Evolutionary conservation across 2,888 invertebrate species (phyloP).

Genomic region (Muscina levida): DNA sequence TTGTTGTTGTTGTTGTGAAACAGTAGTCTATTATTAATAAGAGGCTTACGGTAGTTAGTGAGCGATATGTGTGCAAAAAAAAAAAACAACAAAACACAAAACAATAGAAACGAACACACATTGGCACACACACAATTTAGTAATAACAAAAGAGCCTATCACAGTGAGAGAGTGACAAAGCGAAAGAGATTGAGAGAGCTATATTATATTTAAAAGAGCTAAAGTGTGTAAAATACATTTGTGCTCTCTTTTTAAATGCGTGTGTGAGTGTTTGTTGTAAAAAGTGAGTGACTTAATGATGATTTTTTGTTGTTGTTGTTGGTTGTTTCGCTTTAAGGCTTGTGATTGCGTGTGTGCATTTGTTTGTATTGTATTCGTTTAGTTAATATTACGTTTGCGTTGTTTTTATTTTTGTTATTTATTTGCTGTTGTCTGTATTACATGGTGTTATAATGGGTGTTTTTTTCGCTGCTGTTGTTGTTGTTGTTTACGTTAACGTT

Average conservation of each 20-base stretch:
- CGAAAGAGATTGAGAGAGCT: background rate
- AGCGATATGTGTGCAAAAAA: conserved; percentile 9
- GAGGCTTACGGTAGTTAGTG: conserved; percentile 31
- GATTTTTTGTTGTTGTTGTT: conserved; percentile 38
- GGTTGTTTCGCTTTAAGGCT: conserved; percentile 6
- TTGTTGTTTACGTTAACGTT: conserved; percentile 39
- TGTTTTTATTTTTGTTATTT: conserved; percentile 34
- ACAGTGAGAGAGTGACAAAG: conserved; percentile 12
- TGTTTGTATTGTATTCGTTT: background rate
- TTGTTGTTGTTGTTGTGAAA: conserved; percentile 12
- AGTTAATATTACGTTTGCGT: conserved; percentile 17
- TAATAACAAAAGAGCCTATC: background rate
- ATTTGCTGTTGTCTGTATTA: conserved; percentile 36
- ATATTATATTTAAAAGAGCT: too few relatives aligned
- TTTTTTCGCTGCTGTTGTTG: conserved; percentile 27
- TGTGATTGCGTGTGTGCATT: background rate
- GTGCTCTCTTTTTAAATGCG: conserved; percentile 2
- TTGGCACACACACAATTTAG: background rate
- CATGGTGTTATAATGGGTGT: conserved; percentile 34
- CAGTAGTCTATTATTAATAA: conserved; percentile 39
- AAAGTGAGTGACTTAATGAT: conserved; percentile 50
- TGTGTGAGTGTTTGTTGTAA: conserved; percentile 14
- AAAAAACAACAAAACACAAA: background rate
- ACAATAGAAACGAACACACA: background rate
- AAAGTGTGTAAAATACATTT: too few relatives aligned